Evolutionary conservation across 1,140 invertebrate species (phyloP), one percentile per base, ranked within the genome.

Genomic region (Nilaparvata lugens): DNA sequence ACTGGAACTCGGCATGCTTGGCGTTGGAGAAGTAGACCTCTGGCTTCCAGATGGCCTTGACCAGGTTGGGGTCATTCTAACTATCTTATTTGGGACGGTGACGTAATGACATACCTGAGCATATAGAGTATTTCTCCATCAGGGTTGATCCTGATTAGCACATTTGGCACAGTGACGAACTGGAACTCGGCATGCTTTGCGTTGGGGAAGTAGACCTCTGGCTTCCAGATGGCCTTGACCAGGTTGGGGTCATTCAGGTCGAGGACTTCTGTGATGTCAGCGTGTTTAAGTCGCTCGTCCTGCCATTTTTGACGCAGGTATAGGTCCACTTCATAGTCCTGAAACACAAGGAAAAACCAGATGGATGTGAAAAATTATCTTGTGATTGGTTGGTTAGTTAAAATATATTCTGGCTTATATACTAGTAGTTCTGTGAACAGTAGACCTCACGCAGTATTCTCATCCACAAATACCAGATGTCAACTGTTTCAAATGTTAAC

Each of bases 181-280:
- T 84, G 82, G 66, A 83, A 83, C 64, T 81, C 79, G 0, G 81
- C 83, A 60, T 80, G 75, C 70, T 85, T 86, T 21, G 83, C 83
- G 69, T 86, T 86, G 24, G 80, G 76, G 65, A 86, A 85, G 68
- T 84, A 86, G 2, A 83, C 78, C 67, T 86, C 83, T 0, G 84
- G 84, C 57, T 85, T 81, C 85, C 84, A 86, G 56, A 86, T 79
- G 45, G 74, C 72, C 63, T 79, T 77, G 1, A 83, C 77, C 42
- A 84, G 67, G 55, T 77, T 76, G 2, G 78, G 77, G 67, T 83
- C 80, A 64, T 79, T 82, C 4, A 82, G 68, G 62, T 81, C 77
- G 4, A 82, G 66, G 0, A 79, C 70, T 59, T 78, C 73, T 2
- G 75, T 77, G 18, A 80, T 73, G 24, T 78, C 74, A 14, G 74